These are phyloP conservation scores for Gorsachius magnificus DNA, from an alignment of 2,797 vertebrate genomes.

Conservation along the genomic window DNA sequence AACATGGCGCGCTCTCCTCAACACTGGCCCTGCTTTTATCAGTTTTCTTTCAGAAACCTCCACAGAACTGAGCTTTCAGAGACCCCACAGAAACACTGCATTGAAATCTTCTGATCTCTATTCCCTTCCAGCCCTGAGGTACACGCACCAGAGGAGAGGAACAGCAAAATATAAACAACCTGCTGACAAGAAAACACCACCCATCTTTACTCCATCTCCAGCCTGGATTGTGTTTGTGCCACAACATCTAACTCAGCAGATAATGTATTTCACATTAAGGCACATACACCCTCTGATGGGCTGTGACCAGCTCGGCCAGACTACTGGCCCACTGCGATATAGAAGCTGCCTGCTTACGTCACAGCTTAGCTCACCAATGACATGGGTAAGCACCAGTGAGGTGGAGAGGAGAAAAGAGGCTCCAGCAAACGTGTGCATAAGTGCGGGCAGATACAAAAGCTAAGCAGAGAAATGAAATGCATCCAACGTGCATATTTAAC, in stretches of 20 bases:
- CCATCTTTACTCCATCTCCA: not conserved
- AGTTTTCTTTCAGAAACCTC: not conserved
- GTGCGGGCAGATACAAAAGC: not conserved
- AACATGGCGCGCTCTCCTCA: rapidly evolving
- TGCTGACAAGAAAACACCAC: not conserved
- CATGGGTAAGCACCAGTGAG: rapidly evolving
- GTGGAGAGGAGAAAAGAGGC: not conserved
- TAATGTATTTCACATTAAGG: not conserved
- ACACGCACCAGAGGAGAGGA: not conserved
- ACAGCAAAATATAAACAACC: rapidly evolving
- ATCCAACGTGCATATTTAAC: not conserved
- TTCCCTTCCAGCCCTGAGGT: not conserved
- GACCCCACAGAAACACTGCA: not conserved
- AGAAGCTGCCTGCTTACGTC: not conserved
- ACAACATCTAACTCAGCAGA: not conserved
- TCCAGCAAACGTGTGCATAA: not conserved
- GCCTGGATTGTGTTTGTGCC: too few species aligned
- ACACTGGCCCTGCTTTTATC: not conserved
- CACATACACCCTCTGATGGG: rapidly evolving
- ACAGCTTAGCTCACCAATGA: not conserved
- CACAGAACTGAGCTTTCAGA: not conserved
- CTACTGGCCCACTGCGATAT: rapidly evolving
- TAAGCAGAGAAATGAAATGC: not conserved
- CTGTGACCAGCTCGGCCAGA: not conserved
- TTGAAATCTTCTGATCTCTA: not conserved